Base-by-base conservation (phyloP, 2,797 vertebrate species). In the Ptychobarbus kaznakovi region DNA sequence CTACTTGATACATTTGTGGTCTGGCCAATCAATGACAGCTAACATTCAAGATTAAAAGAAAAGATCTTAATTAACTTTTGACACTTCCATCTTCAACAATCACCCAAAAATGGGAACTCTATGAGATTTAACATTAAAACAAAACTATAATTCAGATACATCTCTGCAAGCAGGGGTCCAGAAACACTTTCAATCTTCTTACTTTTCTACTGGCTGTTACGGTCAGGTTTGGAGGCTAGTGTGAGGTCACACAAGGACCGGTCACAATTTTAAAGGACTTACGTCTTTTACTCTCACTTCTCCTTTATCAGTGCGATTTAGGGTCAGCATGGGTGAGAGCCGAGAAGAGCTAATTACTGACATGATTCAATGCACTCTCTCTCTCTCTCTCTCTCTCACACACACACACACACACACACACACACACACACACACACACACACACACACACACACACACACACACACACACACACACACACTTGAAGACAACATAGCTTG, bases 311-410 rank as follows among this genome's bases (percentile, higher is more conserved):
- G 20, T 75, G 76, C 83, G 91, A 93, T 93, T 92, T 89, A 86
- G 83, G 93, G 92, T 94, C 90, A 93, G 90, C 87, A 85, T 87
- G 90, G 92, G 89, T 89, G 78, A 90, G 90, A 91, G 89, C 88
- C 72, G 42, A 88, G 90, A 58, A 92, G 90, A 92, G 91, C 93
- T 93, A 95, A 94, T 94, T 92, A 93, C 91, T 86, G 92, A 85
- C 87, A 86, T 86, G 88, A 91, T 84, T 86, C 84, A 66, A 53
- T 73, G 51, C 40, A 44, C 69, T 80, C 40, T 65, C 72, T 61
- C 61, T n/a, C 63, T 3, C 32, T 32, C 32, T 32, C 32, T 3
- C 32, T n/a, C n/a, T n/a, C n/a, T n/a, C n/a, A 2, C 32, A 3
- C 32, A 3, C 32, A 32, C 32, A 2, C 11, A 25, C 58, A 25